phyloP scores from a whole-genome alignment of 2,113 vertebrate species.

The Lophotis ruficrista region DNA sequence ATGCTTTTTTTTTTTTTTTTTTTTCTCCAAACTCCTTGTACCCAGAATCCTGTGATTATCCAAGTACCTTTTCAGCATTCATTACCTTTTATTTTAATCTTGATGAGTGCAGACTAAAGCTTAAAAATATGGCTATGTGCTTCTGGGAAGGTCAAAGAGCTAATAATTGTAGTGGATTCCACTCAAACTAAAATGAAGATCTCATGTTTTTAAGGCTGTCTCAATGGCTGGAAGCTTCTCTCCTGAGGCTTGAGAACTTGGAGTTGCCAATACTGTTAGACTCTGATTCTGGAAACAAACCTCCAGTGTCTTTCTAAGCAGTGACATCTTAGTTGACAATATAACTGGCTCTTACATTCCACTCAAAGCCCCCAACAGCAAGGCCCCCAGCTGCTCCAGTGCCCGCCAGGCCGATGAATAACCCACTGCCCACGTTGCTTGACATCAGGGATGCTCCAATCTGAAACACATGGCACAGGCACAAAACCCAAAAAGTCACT shows the following conservation, averaged over 20 bases:
- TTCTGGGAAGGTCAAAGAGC: not conserved
- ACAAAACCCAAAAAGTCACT: not conserved
- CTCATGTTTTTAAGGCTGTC: not conserved
- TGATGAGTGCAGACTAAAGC: not conserved
- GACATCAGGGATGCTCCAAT: constrained; percentile 97
- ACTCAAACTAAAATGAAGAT: constrained; percentile 5
- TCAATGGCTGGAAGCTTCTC: not conserved
- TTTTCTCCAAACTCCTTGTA: not conserved
- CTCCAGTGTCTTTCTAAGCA: not conserved
- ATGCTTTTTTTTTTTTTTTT: not conserved
- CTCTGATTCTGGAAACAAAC: not conserved
- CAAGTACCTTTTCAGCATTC: not conserved
- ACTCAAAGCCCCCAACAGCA: constrained; percentile 93
- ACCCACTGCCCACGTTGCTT: constrained; percentile 93
- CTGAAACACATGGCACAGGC: constrained; percentile 65
- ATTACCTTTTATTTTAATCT: constrained; percentile 3
- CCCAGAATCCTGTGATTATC: not conserved
- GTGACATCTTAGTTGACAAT: not conserved
- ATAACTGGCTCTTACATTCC: constrained; percentile 82
- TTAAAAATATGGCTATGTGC: not conserved
- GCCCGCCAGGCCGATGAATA: constrained; percentile 91
- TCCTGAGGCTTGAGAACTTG: not conserved
- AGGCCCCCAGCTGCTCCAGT: constrained; percentile 92
- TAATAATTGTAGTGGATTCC: not conserved
- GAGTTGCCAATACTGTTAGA: not conserved